These are phyloP conservation scores for Rhyacichthys aspro DNA, from an alignment of 2,797 vertebrate genomes.

Conservation along the genomic window DNA sequence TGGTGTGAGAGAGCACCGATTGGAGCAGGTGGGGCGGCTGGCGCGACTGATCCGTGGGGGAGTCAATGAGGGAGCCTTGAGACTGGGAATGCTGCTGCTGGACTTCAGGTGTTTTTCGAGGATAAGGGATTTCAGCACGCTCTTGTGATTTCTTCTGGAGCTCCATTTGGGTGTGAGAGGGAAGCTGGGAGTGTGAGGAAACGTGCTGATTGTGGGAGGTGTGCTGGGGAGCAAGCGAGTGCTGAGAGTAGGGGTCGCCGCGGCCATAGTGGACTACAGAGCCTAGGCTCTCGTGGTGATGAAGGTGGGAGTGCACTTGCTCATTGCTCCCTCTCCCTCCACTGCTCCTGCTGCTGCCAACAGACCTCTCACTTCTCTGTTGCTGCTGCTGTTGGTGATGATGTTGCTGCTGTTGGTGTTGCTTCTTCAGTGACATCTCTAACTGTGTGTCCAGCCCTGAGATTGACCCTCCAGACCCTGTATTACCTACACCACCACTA, in stretches of 20 bases:
- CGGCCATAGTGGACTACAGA: conserved; percentile 89
- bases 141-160: conserved; percentile 89
- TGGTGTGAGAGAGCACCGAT: conserved; percentile 89
- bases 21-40: conserved; percentile 82
- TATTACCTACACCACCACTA: conserved; percentile 69
- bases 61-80: conserved; percentile 85
- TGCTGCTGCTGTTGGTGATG: conserved; percentile 72
- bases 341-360: conserved; percentile 71
- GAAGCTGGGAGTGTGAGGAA: conserved; percentile 77
- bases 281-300: conserved; percentile 86
- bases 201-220: conserved; percentile 82
- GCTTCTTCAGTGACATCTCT: conserved; percentile 89
- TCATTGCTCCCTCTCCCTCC: conserved; percentile 75
- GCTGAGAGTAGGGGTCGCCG: conserved; percentile 81
- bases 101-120: conserved; percentile 81
- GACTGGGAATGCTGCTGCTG: conserved; percentile 81
- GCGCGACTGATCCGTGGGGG: conserved; percentile 82
- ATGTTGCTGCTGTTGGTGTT: conserved; percentile 77
- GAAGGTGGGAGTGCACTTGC: conserved; percentile 81
- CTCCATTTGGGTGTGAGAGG: conserved; percentile 83
- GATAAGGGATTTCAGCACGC: conserved; percentile 80
- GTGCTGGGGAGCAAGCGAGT: conserved; percentile 78
- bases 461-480: conserved; percentile 70
- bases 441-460: conserved; percentile 88
- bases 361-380: conserved; percentile 85